Evolutionary conservation across 2,797 vertebrate species (phyloP).

Genomic region (Furcifer pardalis): DNA sequence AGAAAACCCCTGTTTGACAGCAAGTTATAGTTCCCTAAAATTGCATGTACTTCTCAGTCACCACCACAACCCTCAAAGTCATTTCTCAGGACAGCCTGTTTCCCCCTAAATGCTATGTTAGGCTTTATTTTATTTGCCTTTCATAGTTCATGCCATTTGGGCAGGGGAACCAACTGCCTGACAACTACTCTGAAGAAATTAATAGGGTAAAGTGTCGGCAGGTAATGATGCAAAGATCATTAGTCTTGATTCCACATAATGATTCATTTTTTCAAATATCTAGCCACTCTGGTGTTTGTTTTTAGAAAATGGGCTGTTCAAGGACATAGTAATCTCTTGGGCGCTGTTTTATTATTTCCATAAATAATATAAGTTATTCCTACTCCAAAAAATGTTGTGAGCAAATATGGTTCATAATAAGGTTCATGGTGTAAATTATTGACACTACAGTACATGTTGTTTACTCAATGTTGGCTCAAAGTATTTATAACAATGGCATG

Average conservation of each 20-base stretch:
- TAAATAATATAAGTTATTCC: not conserved
- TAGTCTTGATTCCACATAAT: constrained; percentile 45
- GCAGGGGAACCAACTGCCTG: constrained; percentile 62
- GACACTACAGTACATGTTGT: not conserved
- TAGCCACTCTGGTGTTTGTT: constrained; percentile 37
- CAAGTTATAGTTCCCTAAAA: constrained; percentile 46
- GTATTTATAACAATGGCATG: not conserved
- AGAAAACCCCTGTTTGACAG: constrained; percentile 52
- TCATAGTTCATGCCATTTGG: constrained; percentile 61
- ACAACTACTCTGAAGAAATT: constrained; percentile 57
- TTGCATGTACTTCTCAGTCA: constrained; percentile 46
- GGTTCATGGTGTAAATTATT: not conserved
- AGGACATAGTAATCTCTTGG: not conserved
- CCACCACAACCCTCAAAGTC: constrained; percentile 52
- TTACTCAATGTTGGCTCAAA: constrained; percentile 1
- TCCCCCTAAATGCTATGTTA: constrained; percentile 64
- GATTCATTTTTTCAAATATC: constrained; percentile 55
- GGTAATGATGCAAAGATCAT: constrained; percentile 13
- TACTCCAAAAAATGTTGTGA: not conserved
- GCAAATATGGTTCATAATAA: not conserved
- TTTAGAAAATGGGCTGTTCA: not conserved
- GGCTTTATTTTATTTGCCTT: constrained; percentile 66
- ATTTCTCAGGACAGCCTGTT: constrained; percentile 54
- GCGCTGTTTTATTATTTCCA: constrained; percentile 1
- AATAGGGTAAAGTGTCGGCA: constrained; percentile 56